Base-by-base conservation (phyloP, 2,888 invertebrate species). In the Drosophila helvetica region DNA sequence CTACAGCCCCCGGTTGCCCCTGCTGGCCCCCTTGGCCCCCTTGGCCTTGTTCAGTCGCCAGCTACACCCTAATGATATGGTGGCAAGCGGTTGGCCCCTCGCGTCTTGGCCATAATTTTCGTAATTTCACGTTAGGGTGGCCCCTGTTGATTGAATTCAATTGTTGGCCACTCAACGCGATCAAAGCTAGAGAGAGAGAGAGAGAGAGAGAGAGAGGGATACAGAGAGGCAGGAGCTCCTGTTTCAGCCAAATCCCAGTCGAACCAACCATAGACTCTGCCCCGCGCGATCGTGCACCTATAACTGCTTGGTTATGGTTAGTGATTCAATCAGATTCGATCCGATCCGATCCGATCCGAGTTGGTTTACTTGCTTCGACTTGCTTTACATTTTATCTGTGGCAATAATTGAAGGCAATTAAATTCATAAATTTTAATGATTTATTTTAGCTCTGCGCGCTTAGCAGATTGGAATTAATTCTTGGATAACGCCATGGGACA, bases 351-450 rank as follows among this genome's bases (percentile, higher is more conserved):
- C 0, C 30, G 10, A 70, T 62, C 67, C 52, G 47, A 12, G 43
- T 27, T 30, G 54, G 38, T 46, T 47, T 53, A 58, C 38, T 51
- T 57, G 52, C 47, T 45, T 71, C 51, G 52, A 71, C 55, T 83
- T 58, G 77, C 57, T 71, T 60, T 68, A 70, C 57, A 71, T 75
- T 84, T 73, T 88, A 86, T 86, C 86, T 78, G 59, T 69, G 57
- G 77, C 77, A 80, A 75, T 85, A 86, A 85, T 80, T 88, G 74
- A 74, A 75, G 82, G 55, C 88, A 86, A 85, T 85, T 88, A 85
- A 88, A 80, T 86, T 86, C 88, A 85, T 85, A 85, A 88, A 86
- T 86, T 88, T 79, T 88, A 86, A 88, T 85, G 87, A 88, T 85
- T 85, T 85, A 88, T 86, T 85, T 88, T 60, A 69, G 57, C 70